Conservation (phyloP, 2,888 invertebrate species). For the Ochlodes sylvanus region DNA sequence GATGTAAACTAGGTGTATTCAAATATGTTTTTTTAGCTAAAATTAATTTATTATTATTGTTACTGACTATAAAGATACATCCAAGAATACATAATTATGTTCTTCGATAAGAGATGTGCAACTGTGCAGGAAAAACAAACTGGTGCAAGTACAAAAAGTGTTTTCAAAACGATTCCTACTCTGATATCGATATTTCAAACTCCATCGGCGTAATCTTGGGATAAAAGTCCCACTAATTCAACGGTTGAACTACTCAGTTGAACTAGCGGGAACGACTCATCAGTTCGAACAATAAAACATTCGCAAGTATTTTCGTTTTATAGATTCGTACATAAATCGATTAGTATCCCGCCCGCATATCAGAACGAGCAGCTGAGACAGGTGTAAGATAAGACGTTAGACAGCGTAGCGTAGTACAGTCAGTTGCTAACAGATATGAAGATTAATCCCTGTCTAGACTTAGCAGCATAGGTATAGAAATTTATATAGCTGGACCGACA, state of each 20-base stretch:
- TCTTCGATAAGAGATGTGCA: not conserved
- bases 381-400: constrained; percentile 17
- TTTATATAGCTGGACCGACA: constrained; percentile 20
- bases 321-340: not conserved
- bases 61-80: not conserved
- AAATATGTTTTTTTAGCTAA: too few relatives aligned
- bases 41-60: not conserved
- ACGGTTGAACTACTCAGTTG: too few relatives aligned
- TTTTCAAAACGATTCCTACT: not conserved
- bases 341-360: not conserved
- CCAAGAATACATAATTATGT: not conserved
- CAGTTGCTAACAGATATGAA: constrained; percentile 3
- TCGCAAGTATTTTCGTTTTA: not conserved
- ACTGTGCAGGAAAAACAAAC: constrained; percentile 1
- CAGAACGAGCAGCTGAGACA: not conserved
- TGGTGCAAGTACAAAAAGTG: constrained; percentile 5
- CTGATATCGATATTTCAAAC: not conserved
- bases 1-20: too few relatives aligned
- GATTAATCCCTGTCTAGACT: constrained; percentile 4
- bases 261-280: too few relatives aligned
- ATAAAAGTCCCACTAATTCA: too few relatives aligned
- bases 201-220: not conserved
- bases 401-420: constrained; percentile 12
- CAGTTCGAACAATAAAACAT: not conserved
- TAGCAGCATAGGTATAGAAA: constrained; percentile 17